A percentile compares a stretch with the other conserved stretches of the same genome.
Evolutionary conservation across 1,140 invertebrate genomes (phyloP).

Genomic region (Drosophila willistoni): DNA sequence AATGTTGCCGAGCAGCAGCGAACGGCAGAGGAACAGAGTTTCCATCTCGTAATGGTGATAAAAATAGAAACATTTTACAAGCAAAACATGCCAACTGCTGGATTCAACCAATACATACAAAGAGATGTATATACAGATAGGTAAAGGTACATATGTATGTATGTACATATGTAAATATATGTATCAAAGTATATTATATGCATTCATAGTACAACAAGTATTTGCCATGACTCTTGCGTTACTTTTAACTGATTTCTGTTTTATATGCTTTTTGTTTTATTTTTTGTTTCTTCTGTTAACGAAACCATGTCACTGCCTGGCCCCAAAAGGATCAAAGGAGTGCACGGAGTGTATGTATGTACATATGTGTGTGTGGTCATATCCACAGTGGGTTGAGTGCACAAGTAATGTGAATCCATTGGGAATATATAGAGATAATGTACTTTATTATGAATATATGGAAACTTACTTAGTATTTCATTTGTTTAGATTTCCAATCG

Average conservation of each 20-base stretch:
- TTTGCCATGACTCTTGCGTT: slow-evolving; percentile 25
- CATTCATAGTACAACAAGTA: slow-evolving; percentile 1
- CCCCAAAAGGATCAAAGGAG: slow-evolving; percentile 6
- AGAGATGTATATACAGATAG: not conserved
- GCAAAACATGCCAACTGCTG: slow-evolving; percentile 57
- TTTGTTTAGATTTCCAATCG: no score
- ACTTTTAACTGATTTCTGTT: slow-evolving; percentile 74
- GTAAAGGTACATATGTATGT: not conserved
- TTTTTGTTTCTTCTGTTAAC: slow-evolving; percentile 38
- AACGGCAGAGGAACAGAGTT: slow-evolving; percentile 29
- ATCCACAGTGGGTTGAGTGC: not conserved
- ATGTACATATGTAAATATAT: not conserved
- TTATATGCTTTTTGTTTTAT: slow-evolving; percentile 22
- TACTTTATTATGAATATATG: no score
- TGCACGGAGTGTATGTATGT: not conserved
- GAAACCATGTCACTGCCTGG: slow-evolving; percentile 67
- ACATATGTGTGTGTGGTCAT: no score
- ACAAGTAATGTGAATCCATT: not conserved
- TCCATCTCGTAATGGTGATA: slow-evolving; percentile 76
- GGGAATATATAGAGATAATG: not conserved
- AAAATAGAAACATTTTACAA: slow-evolving; percentile 76
- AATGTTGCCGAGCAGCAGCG: slow-evolving; percentile 51
- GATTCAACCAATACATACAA: not conserved
- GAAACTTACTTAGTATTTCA: no score
- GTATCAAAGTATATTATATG: not conserved